These are phyloP conservation scores for Nesogale talazaci DNA, from an alignment of 2,113 vertebrate species.

Conservation along the genomic window DNA sequence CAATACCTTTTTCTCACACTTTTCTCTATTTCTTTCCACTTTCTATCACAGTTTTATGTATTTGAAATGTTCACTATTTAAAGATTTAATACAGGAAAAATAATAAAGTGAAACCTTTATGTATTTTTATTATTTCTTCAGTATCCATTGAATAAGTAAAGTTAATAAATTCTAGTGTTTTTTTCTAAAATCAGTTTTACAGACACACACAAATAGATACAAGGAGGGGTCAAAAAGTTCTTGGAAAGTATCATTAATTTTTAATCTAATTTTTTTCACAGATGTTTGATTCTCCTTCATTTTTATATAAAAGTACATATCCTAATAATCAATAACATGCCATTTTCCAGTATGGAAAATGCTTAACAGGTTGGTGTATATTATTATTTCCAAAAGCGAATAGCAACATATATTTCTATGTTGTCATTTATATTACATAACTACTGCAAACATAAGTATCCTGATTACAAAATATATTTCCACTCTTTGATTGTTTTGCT, in stretches of 20 bases:
- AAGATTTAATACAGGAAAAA: background rate
- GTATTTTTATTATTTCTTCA: background rate
- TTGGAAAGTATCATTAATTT: no score
- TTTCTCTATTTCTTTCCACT: background rate
- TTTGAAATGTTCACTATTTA: background rate
- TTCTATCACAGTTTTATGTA: background rate
- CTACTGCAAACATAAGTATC: no score
- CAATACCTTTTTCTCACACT: background rate
- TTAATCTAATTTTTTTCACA: no score
- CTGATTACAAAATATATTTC: no score
- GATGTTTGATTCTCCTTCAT: background rate
- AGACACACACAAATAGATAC: background rate
- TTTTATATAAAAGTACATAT: background rate
- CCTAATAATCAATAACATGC: background rate
- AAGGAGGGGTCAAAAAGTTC: no score
- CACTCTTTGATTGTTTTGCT: no score
- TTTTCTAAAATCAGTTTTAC: background rate
- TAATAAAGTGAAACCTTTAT: constrained; percentile 1
- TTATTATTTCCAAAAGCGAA: background rate
- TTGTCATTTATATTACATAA: background rate
- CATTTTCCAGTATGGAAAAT: background rate
- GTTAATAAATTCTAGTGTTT: background rate
- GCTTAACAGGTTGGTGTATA: background rate
- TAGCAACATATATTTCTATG: background rate
- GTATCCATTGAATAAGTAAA: background rate